Conservation (phyloP, 1,140 invertebrate genomes). For the Drosophila mauritiana region DNA sequence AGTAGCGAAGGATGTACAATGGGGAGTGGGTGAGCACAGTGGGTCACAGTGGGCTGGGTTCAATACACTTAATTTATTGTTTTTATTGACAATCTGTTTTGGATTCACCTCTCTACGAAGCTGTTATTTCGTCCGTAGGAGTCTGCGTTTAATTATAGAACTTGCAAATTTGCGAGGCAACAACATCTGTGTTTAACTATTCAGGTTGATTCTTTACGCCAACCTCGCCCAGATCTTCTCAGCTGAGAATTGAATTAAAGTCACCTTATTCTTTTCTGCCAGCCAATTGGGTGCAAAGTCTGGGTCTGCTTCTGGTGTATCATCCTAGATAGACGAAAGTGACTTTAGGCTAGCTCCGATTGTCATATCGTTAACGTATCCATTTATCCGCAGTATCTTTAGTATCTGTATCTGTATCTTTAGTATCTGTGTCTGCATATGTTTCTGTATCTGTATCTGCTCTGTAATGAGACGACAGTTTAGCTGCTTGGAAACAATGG, state of each 20-base stretch:
- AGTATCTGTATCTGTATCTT: conserved; percentile 3
- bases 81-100: conserved; percentile 44
- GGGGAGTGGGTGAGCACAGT: conserved; percentile 5
- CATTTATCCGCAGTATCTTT: conserved; percentile 3
- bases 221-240: neutral
- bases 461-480: conserved; percentile 14
- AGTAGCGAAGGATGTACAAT: neutral
- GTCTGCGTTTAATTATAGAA: conserved; percentile 50
- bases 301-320: neutral
- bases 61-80: conserved; percentile 40
- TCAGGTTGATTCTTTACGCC: conserved; percentile 6
- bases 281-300: conserved; percentile 36
- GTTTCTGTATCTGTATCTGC: conserved; percentile 19
- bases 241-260: conserved; percentile 40
- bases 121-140: conserved; percentile 11
- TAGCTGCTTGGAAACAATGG: conserved; percentile 40
- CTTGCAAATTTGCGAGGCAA: conserved; percentile 1
- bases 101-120: conserved; percentile 8
- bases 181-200: conserved; percentile 41
- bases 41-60: conserved; percentile 32
- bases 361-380: conserved; percentile 4
- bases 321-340: conserved; percentile 11
- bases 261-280: conserved; percentile 29
- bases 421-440: conserved; percentile 7
- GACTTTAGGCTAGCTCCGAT: neutral